A percentile compares a stretch with the other conserved stretches of the same genome.
Evolutionary conservation across 2,113 vertebrate species (phyloP).

Genomic region (Regulus satrapa): DNA sequence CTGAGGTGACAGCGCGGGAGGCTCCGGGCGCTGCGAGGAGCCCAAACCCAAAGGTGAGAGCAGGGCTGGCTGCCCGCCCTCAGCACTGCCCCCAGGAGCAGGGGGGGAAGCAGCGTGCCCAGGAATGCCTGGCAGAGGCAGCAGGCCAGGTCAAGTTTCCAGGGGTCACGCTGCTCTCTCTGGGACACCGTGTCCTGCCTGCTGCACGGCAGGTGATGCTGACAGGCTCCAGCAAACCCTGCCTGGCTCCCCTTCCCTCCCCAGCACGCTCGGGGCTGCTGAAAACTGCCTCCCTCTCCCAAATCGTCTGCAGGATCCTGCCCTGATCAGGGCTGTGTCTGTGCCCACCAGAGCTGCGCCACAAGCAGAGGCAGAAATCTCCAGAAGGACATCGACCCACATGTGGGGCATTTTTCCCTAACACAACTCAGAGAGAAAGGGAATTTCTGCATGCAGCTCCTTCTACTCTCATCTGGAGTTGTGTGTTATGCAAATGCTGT

Average conservation of each 20-base stretch:
- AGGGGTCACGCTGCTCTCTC: neutral
- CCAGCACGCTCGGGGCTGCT: neutral
- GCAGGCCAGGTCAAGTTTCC: neutral
- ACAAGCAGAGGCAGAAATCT: neutral
- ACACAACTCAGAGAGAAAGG: neutral
- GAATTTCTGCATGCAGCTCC: neutral
- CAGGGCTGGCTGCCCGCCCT: accelerated
- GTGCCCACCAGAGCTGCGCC: neutral
- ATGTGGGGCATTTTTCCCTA: accelerated
- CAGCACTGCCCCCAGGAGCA: accelerated
- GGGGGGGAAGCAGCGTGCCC: neutral
- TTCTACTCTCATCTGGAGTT: neutral
- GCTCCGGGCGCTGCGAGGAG: no score
- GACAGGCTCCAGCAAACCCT: neutral
- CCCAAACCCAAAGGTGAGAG: accelerated
- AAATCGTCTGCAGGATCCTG: accelerated
- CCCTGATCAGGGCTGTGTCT: neutral
- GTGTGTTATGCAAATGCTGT: neutral
- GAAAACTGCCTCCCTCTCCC: accelerated
- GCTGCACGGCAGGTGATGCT: neutral
- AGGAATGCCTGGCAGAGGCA: neutral
- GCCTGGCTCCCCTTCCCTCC: neutral
- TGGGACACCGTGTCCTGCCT: neutral
- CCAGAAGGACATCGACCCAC: neutral
- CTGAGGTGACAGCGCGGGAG: no score